Base-by-base conservation (phyloP, 1,140 invertebrate genomes). In the Nephotettix cincticeps region DNA sequence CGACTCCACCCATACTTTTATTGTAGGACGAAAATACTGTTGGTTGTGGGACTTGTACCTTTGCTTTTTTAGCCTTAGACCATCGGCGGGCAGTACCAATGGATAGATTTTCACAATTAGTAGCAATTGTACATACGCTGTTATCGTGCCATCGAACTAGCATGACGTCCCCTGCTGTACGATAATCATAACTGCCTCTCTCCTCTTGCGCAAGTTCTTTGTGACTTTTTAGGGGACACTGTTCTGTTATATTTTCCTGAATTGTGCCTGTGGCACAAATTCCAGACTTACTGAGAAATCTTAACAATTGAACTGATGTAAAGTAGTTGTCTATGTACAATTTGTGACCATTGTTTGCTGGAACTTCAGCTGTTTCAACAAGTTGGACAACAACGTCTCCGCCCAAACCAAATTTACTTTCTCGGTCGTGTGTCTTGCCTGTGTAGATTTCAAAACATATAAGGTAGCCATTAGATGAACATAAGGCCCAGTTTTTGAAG, bases 401-500 rank as follows among this genome's bases (percentile, higher is more conserved):
- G 25, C 69, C 75, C 47, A 75, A 29, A 47, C 75, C 70, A 71
- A 76, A 75, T 19, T 61, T 29, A 23, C 73, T 67, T 36, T 58
- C 51, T 67, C 64, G 30, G 36, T 67, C 36, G 6, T 25, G 64
- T 6, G 29, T 30, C 47, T 68, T 14, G 27, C 45, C 43, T 28
- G 17, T 72, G 70, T 76, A 76, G 14, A 75, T 61, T 69, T 75
- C 69, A 76, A 77, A 76, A 19, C 64, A 19, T 45, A 77, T 74
- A 27, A 74, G 77, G 25, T 78, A 78, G 23, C 74, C 76, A 32
- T 64, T 72, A 1, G 73, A 76, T 71, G 76, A 77, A 68, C 72
- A 71, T 19, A 74, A 47, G n/a, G 74, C 71, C 72, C 77, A 79
- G 32, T 77, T 74, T 70, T 77, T 77, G 61, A 72, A 78, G 11